Evolutionary conservation across 2,113 vertebrate species (phyloP).

Genomic region (Tachuris rubrigastra): DNA sequence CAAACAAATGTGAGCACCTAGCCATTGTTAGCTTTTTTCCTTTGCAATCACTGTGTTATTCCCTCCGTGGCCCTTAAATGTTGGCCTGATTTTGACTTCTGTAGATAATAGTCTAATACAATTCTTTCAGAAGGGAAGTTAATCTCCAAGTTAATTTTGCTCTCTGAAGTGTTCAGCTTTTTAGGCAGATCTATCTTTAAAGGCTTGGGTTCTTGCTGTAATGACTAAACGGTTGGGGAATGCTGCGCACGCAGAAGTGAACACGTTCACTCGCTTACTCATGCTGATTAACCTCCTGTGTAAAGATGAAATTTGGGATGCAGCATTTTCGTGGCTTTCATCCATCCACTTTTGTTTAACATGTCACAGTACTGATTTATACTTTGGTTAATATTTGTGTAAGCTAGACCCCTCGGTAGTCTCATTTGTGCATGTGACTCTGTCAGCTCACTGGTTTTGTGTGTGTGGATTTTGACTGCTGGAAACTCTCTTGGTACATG

Average conservation of each 20-base stretch:
- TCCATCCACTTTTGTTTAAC: background rate
- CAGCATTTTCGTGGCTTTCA: background rate
- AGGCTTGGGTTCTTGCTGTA: background rate
- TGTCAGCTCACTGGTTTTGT: background rate
- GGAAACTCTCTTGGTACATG: background rate
- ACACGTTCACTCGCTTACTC: rapidly evolving
- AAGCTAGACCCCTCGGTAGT: background rate
- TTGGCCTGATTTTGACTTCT: constrained; percentile 40
- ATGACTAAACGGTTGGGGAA: background rate
- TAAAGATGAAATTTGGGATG: background rate
- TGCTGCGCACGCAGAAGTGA: background rate
- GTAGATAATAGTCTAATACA: constrained; percentile 21
- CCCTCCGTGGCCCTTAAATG: background rate
- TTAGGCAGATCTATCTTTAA: background rate
- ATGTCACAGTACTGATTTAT: background rate
- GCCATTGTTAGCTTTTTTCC: background rate
- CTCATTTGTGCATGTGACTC: rapidly evolving
- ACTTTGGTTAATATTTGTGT: background rate
- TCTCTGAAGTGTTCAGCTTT: background rate
- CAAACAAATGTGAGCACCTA: background rate
- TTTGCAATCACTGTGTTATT: background rate
- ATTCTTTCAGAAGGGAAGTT: background rate
- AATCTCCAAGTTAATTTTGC: constrained; percentile 9
- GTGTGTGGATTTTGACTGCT: background rate
- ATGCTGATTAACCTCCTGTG: background rate